phyloP scores from a whole-genome alignment of 2,113 vertebrate species.

The Callithrix jacchus region DNA sequence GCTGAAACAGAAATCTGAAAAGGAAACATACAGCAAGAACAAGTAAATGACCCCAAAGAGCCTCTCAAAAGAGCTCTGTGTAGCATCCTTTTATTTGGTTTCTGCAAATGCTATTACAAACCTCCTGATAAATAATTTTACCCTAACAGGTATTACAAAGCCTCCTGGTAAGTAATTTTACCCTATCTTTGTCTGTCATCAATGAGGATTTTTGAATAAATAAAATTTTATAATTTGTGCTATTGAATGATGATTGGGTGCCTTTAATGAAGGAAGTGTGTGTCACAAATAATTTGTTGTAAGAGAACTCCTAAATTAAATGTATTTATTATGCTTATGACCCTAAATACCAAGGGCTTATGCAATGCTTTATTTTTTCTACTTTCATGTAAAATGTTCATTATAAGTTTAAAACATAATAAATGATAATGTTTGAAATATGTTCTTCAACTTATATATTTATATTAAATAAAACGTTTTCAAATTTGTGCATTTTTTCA shows the following conservation, averaged over 20 bases:
- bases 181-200: neutral
- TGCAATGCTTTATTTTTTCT: neutral
- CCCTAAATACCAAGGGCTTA: neutral
- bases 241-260: neutral
- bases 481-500: conserved; percentile 12
- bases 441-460: neutral
- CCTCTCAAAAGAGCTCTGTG: conserved; percentile 10
- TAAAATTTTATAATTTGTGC: conserved; percentile 23
- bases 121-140: neutral
- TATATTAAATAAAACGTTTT: neutral
- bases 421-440: neutral
- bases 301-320: neutral
- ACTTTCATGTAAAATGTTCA: neutral
- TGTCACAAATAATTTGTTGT: conserved; percentile 10
- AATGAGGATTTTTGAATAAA: conserved; percentile 31
- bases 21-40: conserved; percentile 25
- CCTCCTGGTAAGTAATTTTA: conserved; percentile 34
- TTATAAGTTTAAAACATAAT: neutral
- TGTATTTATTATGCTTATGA: neutral
- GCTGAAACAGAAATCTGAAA: conserved; percentile 47
- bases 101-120: conserved; percentile 45
- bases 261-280: neutral
- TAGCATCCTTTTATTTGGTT: conserved; percentile 45
- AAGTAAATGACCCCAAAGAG: conserved; percentile 37
- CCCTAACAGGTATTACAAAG: conserved; percentile 31